Evolutionary conservation across 2,888 invertebrate genomes (phyloP).

Genomic region (Tanypteryx hageni): DNA sequence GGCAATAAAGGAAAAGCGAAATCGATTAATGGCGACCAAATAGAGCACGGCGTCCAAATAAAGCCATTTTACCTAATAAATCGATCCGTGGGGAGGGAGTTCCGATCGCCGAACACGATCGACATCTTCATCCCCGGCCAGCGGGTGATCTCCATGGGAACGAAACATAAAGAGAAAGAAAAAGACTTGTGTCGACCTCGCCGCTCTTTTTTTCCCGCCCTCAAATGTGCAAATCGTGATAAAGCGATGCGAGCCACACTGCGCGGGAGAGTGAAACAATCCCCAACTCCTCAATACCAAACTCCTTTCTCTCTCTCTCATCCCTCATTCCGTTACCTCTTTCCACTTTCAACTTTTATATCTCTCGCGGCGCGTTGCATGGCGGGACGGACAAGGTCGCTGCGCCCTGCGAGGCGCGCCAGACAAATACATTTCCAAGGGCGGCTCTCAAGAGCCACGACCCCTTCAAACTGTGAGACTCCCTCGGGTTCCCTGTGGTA

Average conservation of each 20-base stretch:
- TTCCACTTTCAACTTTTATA: not conserved
- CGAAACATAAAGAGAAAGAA: not conserved
- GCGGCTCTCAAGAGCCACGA: constrained; percentile 3
- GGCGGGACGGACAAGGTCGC: constrained; percentile 31
- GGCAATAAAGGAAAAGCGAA: not conserved
- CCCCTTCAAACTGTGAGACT: constrained; percentile 28
- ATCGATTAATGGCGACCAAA: not conserved
- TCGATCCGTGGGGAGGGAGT: not conserved
- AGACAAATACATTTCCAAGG: constrained; percentile 50
- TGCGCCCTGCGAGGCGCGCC: constrained; percentile 36
- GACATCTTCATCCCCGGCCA: not conserved
- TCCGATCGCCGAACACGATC: not conserved
- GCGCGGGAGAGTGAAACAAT: not conserved
- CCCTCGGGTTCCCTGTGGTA: not conserved
- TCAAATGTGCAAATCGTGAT: not conserved
- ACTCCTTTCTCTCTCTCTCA: too few relatives aligned
- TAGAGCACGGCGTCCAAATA: not conserved
- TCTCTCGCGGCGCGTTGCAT: not conserved
- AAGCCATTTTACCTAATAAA: constrained; percentile 6
- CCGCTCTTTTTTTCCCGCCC: not conserved
- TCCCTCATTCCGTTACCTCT: not conserved
- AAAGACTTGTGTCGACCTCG: not conserved
- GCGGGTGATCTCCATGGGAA: constrained; percentile 29
- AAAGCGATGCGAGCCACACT: not conserved
- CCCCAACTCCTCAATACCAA: too few relatives aligned